phyloP scores from a whole-genome alignment of 2,888 invertebrate genomes.

The Harpalus rufipes region DNA sequence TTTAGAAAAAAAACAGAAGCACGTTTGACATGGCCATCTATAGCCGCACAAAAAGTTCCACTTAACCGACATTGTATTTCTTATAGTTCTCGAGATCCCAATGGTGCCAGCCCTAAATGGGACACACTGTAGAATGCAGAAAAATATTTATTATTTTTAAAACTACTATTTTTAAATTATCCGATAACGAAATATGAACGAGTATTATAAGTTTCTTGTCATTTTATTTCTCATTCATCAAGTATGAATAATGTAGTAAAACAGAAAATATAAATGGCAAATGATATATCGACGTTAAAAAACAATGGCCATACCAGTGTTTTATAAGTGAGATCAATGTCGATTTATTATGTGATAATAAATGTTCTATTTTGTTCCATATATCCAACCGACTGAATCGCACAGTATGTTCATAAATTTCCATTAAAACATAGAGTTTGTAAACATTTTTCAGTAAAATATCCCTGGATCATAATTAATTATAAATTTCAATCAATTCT shows the following conservation, averaged over 20 bases:
- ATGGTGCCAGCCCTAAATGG: too few species aligned
- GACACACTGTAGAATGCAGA: too few species aligned
- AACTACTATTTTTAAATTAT: too few species aligned
- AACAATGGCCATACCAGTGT: neutral
- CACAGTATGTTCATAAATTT: neutral
- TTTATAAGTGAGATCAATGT: conserved; percentile 5
- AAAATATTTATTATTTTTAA: too few species aligned
- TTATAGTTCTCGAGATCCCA: too few species aligned
- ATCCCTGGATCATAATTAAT: conserved; percentile 6
- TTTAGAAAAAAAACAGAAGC: too few species aligned
- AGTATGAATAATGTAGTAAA: neutral
- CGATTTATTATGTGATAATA: conserved; percentile 33
- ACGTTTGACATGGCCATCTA: too few species aligned
- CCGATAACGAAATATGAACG: neutral
- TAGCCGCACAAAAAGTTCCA: too few species aligned
- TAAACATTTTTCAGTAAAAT: conserved; percentile 27
- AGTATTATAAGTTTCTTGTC: neutral
- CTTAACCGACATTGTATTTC: too few species aligned
- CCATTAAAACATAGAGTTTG: neutral
- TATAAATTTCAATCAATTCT: conserved; percentile 7
- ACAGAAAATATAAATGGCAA: neutral
- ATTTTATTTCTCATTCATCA: conserved; percentile 4
- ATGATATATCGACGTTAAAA: neutral
- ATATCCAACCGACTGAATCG: neutral
- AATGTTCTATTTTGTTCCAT: conserved; percentile 15